These are phyloP conservation scores for Clarias platycephalus DNA, from an alignment of 2,797 vertebrate genomes.

Conservation along the genomic window DNA sequence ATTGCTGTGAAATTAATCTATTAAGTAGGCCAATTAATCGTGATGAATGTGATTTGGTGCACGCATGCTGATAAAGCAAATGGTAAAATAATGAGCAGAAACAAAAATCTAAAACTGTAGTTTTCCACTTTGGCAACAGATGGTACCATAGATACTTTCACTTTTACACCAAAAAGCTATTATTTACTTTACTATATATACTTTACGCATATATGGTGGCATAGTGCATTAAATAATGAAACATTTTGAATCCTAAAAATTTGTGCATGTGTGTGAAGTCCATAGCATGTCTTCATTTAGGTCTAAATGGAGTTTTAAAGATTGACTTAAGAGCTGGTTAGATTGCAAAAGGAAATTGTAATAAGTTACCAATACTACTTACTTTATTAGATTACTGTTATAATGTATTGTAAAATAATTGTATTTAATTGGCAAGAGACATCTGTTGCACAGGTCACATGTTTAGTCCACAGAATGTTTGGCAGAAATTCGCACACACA, in stretches of 20 bases:
- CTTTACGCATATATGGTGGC: neutral
- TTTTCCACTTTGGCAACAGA: conserved; percentile 4
- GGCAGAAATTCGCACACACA: neutral
- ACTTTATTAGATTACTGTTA: neutral
- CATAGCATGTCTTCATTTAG: neutral
- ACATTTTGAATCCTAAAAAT: neutral
- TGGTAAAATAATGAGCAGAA: conserved; percentile 35
- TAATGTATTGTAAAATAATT: neutral
- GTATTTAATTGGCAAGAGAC: neutral
- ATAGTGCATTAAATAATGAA: neutral
- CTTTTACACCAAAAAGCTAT: conserved; percentile 6
- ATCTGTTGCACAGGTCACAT: neutral
- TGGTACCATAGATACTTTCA: conserved; percentile 4
- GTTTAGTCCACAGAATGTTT: neutral
- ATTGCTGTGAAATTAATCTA: conserved; percentile 57
- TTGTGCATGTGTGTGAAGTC: neutral
- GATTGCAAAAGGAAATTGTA: neutral
- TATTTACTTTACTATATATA: neutral
- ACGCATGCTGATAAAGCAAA: conserved; percentile 51
- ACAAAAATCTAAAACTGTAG: conserved; percentile 12
- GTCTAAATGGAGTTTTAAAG: neutral
- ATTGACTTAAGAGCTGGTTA: neutral
- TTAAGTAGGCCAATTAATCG: conserved; percentile 56
- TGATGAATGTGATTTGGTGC: conserved; percentile 54
- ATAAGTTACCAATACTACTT: neutral